These are phyloP conservation scores for Prinia subflava DNA, from an alignment of 2,113 vertebrate genomes.

Conservation along the genomic window DNA sequence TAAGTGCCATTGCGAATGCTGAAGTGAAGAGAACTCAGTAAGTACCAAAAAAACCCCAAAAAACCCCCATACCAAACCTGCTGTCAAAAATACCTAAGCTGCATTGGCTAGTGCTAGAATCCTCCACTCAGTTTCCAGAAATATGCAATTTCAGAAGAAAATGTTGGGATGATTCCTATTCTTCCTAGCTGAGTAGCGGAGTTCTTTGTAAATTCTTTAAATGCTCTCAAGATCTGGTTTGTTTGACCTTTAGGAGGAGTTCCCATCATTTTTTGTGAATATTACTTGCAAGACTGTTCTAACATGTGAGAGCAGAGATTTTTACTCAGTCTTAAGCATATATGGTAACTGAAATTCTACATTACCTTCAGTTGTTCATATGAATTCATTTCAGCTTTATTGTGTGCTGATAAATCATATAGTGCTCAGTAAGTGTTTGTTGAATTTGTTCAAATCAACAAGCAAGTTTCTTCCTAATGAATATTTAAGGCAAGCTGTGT, in stretches of 20 bases:
- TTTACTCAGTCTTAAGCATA: not conserved
- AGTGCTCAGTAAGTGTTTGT: not conserved
- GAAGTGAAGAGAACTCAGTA: conserved; percentile 97
- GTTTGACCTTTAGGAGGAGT: not conserved
- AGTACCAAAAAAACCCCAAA: conserved; percentile 57
- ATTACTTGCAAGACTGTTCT: not conserved
- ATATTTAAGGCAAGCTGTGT: not conserved
- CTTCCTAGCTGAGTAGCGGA: not conserved
- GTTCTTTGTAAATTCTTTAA: not conserved
- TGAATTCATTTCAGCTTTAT: not conserved
- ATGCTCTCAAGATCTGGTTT: not conserved
- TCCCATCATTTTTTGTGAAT: not conserved
- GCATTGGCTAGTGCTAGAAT: not conserved
- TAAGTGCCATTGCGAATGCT: conserved; percentile 92
- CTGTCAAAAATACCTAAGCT: not conserved
- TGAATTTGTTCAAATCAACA: not conserved
- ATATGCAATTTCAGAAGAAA: not conserved
- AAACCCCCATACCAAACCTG: not conserved
- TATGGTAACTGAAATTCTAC: not conserved
- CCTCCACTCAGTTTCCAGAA: not conserved
- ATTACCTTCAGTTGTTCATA: not conserved
- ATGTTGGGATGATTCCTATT: not conserved
- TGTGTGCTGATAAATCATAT: not conserved
- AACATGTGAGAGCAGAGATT: not conserved
- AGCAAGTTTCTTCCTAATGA: not conserved